A percentile compares a stretch with the other conserved stretches of the same genome.
Evolutionary conservation across 2,888 invertebrate genomes (phyloP).

Genomic region (Sycophila texana): DNA sequence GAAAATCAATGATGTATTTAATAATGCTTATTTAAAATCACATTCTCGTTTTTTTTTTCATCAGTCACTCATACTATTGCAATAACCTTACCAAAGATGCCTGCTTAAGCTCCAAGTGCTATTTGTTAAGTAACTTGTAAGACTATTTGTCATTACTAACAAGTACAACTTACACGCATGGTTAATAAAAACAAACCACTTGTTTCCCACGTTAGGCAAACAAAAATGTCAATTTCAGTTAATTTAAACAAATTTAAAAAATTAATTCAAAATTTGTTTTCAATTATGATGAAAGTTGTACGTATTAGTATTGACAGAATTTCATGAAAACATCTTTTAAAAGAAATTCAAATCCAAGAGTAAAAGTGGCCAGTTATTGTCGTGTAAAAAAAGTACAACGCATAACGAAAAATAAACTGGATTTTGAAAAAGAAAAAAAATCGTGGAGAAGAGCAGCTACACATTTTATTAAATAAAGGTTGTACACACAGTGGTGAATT

Average conservation of each 20-base stretch:
- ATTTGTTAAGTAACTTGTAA: conserved; percentile 45
- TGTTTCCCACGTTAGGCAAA: background rate
- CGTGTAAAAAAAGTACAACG: conserved; percentile 30
- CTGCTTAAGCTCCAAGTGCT: conserved; percentile 55
- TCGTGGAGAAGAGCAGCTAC: conserved; percentile 46
- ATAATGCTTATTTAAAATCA: conserved; percentile 34
- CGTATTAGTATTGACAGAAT: conserved; percentile 39
- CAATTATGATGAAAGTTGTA: conserved; percentile 4
- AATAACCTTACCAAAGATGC: conserved; percentile 59
- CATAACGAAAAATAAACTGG: conserved; percentile 22
- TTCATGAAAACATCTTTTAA: conserved; percentile 32
- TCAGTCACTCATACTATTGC: conserved; percentile 38
- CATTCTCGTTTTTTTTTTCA: conserved; percentile 28
- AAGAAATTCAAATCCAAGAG: conserved; percentile 36
- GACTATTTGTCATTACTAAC: conserved; percentile 26
- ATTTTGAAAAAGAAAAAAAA: conserved; percentile 2
- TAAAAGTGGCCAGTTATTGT: conserved; percentile 25
- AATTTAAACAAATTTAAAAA: background rate
- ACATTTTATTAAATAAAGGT: conserved; percentile 20
- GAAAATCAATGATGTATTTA: conserved; percentile 5
- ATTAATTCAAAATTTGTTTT: background rate
- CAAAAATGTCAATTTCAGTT: background rate
- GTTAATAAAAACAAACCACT: background rate
- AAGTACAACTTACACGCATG: background rate
- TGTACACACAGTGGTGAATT: conserved; percentile 48